Evolutionary conservation across 2,113 vertebrate genomes (phyloP).

Genomic region (Semnornis frantzii): DNA sequence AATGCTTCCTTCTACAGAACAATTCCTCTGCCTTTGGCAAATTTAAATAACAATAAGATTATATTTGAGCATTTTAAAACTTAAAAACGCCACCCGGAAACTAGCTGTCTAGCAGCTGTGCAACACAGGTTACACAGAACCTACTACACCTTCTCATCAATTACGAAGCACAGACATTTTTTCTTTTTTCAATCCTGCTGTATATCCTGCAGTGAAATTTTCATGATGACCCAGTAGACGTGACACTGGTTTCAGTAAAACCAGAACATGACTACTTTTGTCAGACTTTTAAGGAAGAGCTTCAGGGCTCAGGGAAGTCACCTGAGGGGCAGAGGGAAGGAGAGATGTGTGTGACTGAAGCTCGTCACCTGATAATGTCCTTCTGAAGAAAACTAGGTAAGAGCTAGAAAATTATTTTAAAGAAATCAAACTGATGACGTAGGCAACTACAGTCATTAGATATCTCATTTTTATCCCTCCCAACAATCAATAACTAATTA

Average conservation of each 20-base stretch:
- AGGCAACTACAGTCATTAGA: conserved; percentile 8
- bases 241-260: background rate
- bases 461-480: conserved; percentile 26
- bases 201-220: background rate
- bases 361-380: background rate
- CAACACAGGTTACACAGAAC: background rate
- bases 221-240: background rate
- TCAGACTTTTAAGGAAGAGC: background rate
- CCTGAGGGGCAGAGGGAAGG: no score
- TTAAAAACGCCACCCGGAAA: background rate
- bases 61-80: background rate
- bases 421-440: conserved; percentile 15
- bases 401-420: conserved; percentile 24
- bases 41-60: background rate
- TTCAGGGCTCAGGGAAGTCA: background rate
- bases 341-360: background rate
- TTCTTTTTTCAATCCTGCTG: background rate
- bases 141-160: background rate
- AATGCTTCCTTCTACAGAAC: background rate
- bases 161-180: background rate
- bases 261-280: no score
- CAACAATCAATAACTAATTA: conserved; percentile 53
- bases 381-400: background rate
- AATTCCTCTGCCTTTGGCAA: background rate
- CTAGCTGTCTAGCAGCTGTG: background rate